A percentile compares a stretch with the other conserved stretches of the same genome.
phyloP scores from a whole-genome alignment of 2,113 vertebrate species.

The Ceyx melanurus region DNA sequence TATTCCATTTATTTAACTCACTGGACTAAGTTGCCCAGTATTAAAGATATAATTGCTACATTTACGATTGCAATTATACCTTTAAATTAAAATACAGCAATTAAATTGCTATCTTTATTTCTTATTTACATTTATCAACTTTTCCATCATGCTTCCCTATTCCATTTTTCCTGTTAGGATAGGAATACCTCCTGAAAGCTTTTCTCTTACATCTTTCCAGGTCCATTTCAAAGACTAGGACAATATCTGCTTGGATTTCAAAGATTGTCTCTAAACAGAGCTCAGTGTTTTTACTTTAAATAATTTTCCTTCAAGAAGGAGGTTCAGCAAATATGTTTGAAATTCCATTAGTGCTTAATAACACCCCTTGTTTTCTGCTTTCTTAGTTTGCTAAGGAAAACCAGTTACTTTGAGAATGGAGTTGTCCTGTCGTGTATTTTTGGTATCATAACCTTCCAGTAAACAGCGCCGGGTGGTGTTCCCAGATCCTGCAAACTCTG shows the following conservation, averaged over 20 bases:
- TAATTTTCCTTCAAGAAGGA: neutral
- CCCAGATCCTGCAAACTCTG: conserved; percentile 96
- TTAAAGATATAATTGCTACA: neutral
- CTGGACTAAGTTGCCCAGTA: neutral
- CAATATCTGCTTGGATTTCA: neutral
- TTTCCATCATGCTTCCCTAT: neutral
- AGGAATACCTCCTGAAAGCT: neutral
- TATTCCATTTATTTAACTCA: neutral
- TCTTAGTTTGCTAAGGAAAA: neutral
- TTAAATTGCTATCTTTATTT: no score
- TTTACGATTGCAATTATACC: neutral
- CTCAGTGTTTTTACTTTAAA: neutral
- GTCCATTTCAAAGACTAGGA: neutral
- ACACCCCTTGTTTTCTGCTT: neutral
- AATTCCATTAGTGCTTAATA: neutral
- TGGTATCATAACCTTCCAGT: conserved; percentile 96
- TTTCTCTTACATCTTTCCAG: neutral
- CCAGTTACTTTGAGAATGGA: conserved; percentile 93
- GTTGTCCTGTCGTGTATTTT: conserved; percentile 96
- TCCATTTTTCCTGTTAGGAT: neutral
- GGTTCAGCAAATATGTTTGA: neutral
- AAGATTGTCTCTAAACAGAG: neutral
- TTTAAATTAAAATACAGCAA: no score
- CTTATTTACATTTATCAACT: neutral
- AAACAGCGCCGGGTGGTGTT: conserved; percentile 90